Evolutionary conservation across 2,888 invertebrate species (phyloP).

Genomic region (Prenolepis imparis): DNA sequence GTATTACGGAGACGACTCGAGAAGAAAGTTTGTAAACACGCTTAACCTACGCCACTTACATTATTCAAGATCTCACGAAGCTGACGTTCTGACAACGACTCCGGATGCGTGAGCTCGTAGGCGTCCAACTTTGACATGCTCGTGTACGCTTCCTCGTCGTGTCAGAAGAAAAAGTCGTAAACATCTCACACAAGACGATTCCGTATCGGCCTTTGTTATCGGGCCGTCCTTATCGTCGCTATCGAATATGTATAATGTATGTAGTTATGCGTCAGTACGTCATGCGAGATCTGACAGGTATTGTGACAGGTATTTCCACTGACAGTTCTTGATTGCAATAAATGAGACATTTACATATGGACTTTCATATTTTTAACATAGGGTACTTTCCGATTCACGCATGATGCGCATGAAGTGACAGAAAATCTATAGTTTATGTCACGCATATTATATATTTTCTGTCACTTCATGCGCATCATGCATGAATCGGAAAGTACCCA

Average conservation of each 20-base stretch:
- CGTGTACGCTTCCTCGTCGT: neutral
- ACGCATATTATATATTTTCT: too few species aligned
- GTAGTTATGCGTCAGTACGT: too few species aligned
- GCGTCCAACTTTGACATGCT: conserved; percentile 59
- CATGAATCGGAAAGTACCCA: too few species aligned
- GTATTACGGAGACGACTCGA: neutral
- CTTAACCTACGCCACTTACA: conserved; percentile 73
- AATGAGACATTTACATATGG: neutral
- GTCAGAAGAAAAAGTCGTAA: neutral
- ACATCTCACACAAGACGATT: conserved; percentile 31
- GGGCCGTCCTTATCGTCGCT: conserved; percentile 12
- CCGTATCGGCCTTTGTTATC: conserved; percentile 12
- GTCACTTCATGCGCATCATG: too few species aligned
- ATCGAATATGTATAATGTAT: neutral
- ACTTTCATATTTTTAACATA: neutral
- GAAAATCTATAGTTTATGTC: too few species aligned
- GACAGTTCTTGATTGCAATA: neutral
- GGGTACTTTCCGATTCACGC: too few species aligned
- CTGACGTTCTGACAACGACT: conserved; percentile 77
- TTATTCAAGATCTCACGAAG: conserved; percentile 78
- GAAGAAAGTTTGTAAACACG: conserved; percentile 35
- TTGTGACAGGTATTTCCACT: neutral
- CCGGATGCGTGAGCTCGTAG: conserved; percentile 76
- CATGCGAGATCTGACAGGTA: neutral
- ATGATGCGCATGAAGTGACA: too few species aligned